Conservation (phyloP, 2,797 vertebrate species). For the Gymnodraco acuticeps region DNA sequence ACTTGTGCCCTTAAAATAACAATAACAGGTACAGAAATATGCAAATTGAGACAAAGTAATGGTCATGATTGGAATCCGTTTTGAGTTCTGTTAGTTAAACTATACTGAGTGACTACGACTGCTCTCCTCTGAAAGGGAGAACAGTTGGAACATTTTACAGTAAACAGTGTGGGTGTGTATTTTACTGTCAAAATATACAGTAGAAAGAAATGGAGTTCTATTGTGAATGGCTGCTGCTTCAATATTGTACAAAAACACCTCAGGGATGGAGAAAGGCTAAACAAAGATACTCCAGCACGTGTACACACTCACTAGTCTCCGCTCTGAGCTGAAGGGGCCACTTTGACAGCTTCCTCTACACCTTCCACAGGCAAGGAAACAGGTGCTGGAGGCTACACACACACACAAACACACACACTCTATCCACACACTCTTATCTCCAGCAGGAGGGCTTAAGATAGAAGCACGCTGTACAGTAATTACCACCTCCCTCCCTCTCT, state of each 20-base stretch:
- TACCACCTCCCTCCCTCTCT: constrained; percentile 54
- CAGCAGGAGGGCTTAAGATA: constrained; percentile 76
- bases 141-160: not conserved
- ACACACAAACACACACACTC: constrained; percentile 26
- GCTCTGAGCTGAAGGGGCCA: constrained; percentile 62
- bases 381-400: constrained; percentile 47
- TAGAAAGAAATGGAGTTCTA: not conserved
- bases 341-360: constrained; percentile 69
- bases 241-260: constrained; percentile 44
- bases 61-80: not conserved
- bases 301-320: constrained; percentile 47
- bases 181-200: not conserved
- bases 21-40: too few species aligned
- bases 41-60: too few species aligned
- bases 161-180: not conserved
- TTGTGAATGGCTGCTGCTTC: not conserved
- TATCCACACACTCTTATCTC: constrained; percentile 73
- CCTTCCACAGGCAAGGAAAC: constrained; percentile 56
- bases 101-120: not conserved
- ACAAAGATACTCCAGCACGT: constrained; percentile 58
- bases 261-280: constrained; percentile 47
- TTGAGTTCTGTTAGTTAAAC: not conserved
- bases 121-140: not conserved
- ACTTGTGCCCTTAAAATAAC: too few species aligned
- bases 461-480: constrained; percentile 76